Evolutionary conservation across 2,888 invertebrate species (phyloP).

Genomic region (Eupsilia transversa): DNA sequence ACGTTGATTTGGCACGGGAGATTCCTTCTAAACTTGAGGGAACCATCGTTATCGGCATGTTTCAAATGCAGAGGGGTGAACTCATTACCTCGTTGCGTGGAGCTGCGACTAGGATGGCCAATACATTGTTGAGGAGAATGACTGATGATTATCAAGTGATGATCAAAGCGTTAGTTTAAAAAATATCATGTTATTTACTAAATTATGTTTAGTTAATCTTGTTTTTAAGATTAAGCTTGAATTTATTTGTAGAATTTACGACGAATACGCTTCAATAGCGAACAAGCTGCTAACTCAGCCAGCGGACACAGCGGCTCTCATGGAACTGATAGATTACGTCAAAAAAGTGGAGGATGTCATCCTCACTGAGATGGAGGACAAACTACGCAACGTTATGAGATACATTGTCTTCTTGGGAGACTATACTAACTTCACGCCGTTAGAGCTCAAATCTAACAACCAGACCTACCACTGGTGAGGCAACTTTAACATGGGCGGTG

Average conservation of each 20-base stretch:
- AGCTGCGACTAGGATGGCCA: constrained; percentile 93
- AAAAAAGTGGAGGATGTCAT: constrained; percentile 93
- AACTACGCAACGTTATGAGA: constrained; percentile 92
- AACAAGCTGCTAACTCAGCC: constrained; percentile 95
- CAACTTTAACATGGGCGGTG: background rate
- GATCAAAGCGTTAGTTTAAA: constrained; percentile 92
- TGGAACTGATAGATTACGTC: constrained; percentile 95
- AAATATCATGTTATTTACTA: constrained; percentile 1
- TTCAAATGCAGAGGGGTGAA: constrained; percentile 95
- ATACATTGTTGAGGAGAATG: constrained; percentile 93
- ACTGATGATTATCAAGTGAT: constrained; percentile 94
- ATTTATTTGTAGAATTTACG: constrained; percentile 92
- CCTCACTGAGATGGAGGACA: constrained; percentile 94
- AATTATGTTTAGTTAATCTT: constrained; percentile 39
- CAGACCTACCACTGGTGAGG: constrained; percentile 95
- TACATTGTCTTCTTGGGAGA: constrained; percentile 96
- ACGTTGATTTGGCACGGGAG: constrained; percentile 91
- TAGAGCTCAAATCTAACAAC: constrained; percentile 97
- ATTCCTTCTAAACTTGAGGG: constrained; percentile 91
- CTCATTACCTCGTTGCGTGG: constrained; percentile 93
- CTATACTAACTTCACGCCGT: constrained; percentile 94
- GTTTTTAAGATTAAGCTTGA: background rate
- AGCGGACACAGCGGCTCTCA: constrained; percentile 95
- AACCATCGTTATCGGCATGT: constrained; percentile 95
- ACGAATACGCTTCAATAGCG: constrained; percentile 95